Base-by-base conservation (phyloP, 2,888 invertebrate species). In the Epicampocera succincta region DNA sequence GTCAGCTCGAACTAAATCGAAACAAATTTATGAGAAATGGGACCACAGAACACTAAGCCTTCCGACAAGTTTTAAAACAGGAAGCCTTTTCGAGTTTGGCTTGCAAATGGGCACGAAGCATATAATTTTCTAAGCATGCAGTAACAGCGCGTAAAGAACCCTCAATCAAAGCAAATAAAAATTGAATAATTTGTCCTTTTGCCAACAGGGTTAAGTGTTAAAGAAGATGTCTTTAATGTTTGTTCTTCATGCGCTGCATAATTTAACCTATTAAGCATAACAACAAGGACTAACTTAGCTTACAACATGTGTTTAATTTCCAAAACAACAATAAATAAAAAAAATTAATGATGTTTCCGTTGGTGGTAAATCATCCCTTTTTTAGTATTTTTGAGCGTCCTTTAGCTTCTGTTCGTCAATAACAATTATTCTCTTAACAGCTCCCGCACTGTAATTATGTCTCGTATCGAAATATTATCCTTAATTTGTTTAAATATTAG, bases 151-250 rank as follows among this genome's bases (percentile, higher is more conserved):
- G 15, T 46, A 17, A 15, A 15, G 2, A 54, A 40, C 29, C 44
- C 33, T 29, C 56, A 69, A 71, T 71, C 48, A 58, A 44, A 66
- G 21, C 38, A 19, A 50, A 38, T 12, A 60, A 46, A n/a, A 46
- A 46, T n/a, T 40, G 6, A 21, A 17, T 6, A 68, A 40, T 74
- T 46, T 29, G 60, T 2, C n/a, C 33, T 56, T 63, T 68, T 54
- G 56, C 3, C 17, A 44, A 50, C 77, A 77, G 81, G 81, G 81
- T 81, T 77, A 81, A 81, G 77, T 73, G 81, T 69, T 74, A 81
- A 81, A 77, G 65, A 81, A 65, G 73, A 73, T 73, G 77, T 73
- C 44, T 80, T 21, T 68, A 65, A 50, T 65, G 58, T 48, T n/a
- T 46, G 46, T 58, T 65, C 58, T 6, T 54, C 40, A 46, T 46